Evolutionary conservation across 2,888 invertebrate species (phyloP).

Genomic region (Gortyna flavago): DNA sequence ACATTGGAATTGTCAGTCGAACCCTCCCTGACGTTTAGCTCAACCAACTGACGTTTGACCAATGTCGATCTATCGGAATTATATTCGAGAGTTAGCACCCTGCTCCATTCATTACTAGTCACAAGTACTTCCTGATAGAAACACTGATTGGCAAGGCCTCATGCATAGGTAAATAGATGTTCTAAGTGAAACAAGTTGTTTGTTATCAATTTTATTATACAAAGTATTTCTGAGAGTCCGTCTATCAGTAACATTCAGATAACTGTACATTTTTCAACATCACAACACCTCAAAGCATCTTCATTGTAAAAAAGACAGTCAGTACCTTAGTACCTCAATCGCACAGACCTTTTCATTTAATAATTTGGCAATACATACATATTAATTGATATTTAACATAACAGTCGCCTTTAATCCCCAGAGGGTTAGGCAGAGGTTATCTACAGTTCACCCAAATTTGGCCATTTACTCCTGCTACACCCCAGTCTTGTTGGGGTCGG

Average conservation of each 20-base stretch:
- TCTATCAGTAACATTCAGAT: conserved; percentile 66
- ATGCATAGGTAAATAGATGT: too few species aligned
- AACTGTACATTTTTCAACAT: conserved; percentile 64
- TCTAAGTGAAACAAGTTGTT: conserved; percentile 38
- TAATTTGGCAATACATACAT: conserved; percentile 60
- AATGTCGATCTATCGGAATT: too few species aligned
- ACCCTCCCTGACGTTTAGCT: too few species aligned
- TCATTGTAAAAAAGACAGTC: conserved; percentile 68
- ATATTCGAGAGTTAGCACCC: too few species aligned
- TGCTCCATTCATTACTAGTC: too few species aligned
- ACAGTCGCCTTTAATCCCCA: conserved; percentile 9
- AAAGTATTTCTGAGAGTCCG: conserved; percentile 69
- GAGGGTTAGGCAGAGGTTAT: not conserved
- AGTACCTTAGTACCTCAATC: conserved; percentile 54
- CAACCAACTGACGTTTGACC: too few species aligned
- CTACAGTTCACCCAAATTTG: not conserved
- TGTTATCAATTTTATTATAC: conserved; percentile 71
- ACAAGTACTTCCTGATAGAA: not conserved
- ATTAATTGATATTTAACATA: conserved; percentile 53
- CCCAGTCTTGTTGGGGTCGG: not conserved
- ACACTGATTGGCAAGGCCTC: not conserved
- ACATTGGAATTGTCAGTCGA: too few species aligned
- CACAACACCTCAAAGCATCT: conserved; percentile 64
- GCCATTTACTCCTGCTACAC: not conserved
- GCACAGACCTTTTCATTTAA: conserved; percentile 50